Evolutionary conservation across 2,888 invertebrate species (phyloP), one percentile per base, ranked within the genome.

Genomic region (Coelinius sp.): DNA sequence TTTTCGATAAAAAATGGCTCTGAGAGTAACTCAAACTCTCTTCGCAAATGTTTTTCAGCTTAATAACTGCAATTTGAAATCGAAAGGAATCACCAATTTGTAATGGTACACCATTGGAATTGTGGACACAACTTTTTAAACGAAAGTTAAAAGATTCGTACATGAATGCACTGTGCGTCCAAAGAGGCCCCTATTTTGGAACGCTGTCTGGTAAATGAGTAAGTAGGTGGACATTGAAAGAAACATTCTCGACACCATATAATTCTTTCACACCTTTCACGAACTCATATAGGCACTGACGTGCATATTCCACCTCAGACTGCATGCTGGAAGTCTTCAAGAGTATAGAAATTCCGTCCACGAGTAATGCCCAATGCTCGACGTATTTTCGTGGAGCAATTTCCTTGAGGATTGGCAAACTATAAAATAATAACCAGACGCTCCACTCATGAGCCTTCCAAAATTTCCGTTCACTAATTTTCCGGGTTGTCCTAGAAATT

Each of bases 41-140:
- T n/a, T n/a, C n/a, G n/a, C n/a, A n/a, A n/a, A n/a, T n/a, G n/a
- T n/a, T n/a, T n/a, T n/a, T n/a, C 35, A 62, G 20, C 17, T 6
- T 35, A 20, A 8, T 35, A 17, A 62, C n/a, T 17, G 81, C 78
- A 73, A 8, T 44, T 35, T 52, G 53, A 2, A 20, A 7, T 4
- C 35, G 14, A 22, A 38, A 56, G 1, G 14, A 12, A 20, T 56
- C 14, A n/a, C 27, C n/a, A 10, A 52, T 38, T 68, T 56, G 56
- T 1, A 52, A n/a, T 8, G 38, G 22, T 12, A 41, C 63, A 24
- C 12, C 63, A 8, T 63, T 38, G 20, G 63, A 63, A 41, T 38
- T 63, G 8, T 63, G 35, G n/a, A 63, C 41, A 12, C 20, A 22
- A 5, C 8, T 63, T 38, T 38, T 53, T 6, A 53, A 38, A 4